phyloP scores from a whole-genome alignment of 1,140 invertebrate species.

The Lepidurus couesii region DNA sequence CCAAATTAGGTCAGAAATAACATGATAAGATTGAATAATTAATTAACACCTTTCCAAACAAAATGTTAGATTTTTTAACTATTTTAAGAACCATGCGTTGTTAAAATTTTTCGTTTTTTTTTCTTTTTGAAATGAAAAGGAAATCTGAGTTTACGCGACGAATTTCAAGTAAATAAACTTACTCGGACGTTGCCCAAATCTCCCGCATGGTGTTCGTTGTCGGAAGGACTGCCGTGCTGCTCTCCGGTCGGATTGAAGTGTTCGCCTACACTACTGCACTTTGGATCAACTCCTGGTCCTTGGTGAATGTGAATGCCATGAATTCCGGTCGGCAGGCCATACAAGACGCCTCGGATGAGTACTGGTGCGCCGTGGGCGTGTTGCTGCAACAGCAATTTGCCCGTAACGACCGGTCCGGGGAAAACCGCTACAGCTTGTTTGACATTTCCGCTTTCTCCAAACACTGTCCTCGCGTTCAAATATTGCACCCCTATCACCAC shows the following conservation, averaged over 20 bases:
- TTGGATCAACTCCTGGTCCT: slow-evolving; percentile 32
- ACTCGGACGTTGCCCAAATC: slow-evolving; percentile 53
- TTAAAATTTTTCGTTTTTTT: no score
- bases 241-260: slow-evolving; percentile 36
- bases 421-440: slow-evolving; percentile 25
- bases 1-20: neutral
- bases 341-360: slow-evolving; percentile 32
- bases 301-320: slow-evolving; percentile 34
- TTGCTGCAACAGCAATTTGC: slow-evolving; percentile 34
- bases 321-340: slow-evolving; percentile 31
- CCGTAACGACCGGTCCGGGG: slow-evolving; percentile 3
- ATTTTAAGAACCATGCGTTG: neutral
- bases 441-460: neutral
- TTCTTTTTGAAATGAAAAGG: no score
- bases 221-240: slow-evolving; percentile 49
- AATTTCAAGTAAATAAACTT: neutral
- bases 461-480: neutral
- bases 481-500: slow-evolving; percentile 7
- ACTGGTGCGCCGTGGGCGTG: slow-evolving; percentile 25
- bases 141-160: neutral
- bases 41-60: no score
- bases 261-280: slow-evolving; percentile 34
- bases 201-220: slow-evolving; percentile 50
- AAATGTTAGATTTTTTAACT: neutral
- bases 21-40: no score